Evolutionary conservation across 2,113 vertebrate genomes (phyloP), one percentile per base, ranked within the genome.

Genomic region (Erythrolamprus reginae): DNA sequence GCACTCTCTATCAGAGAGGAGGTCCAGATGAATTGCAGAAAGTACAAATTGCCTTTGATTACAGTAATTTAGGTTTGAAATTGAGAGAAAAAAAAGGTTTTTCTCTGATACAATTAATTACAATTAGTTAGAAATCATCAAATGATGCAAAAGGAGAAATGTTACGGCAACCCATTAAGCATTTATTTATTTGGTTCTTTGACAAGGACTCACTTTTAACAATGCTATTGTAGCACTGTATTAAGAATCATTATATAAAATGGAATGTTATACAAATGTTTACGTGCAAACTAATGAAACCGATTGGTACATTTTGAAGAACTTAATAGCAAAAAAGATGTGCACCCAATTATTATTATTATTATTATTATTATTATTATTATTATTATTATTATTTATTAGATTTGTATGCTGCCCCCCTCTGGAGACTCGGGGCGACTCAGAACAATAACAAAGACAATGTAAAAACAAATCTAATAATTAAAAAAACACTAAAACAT

Each of bases 41-140:
- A 95, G 93, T 95, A 96, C 92, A 96, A 96, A 96, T 93, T 94
- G 90, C 91, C 92, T 91, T 96, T 94, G 92, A 89, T 87, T n/a
- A 10, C 92, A 95, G 93, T 94, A 96, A 95, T 96, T 96, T 94
- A 94, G 94, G 96, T 94, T 92, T 95, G 96, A 93, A 93, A 88
- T 93, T 0, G 51, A 94, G n/a, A n/a, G n/a, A 45, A 45, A 96
- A 95, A 2, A 0, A 95, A 95, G 96, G 96, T 96, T 96, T 96
- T 96, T 95, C 95, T 89, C 70, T 0, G 2, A 94, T 95, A 94
- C 94, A 96, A 95, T 96, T 96, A 96, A 97, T 97, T 95, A 94
- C 94, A 96, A 94, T 96, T 96, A 96, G 97, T 97, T 96, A 95
- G 94, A 93, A 95, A 93, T 92, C 94, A 95, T 94, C 94, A 95